These are phyloP conservation scores for Arenaria interpres DNA, from an alignment of 2,113 vertebrate species.

Conservation along the genomic window DNA sequence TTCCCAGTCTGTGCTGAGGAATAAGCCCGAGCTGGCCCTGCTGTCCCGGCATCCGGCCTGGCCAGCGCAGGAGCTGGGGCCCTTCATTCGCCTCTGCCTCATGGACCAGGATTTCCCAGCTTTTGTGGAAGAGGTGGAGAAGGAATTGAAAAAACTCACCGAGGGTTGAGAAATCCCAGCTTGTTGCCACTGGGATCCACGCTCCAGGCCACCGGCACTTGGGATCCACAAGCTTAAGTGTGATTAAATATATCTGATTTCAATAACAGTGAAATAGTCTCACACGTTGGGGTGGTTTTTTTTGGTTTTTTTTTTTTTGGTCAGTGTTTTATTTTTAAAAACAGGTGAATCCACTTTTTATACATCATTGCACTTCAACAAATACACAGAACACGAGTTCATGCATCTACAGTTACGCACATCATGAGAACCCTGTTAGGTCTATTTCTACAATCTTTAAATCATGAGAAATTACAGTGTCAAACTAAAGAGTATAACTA, in stretches of 20 bases:
- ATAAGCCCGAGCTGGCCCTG: conserved; percentile 57
- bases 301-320: conserved; percentile 6
- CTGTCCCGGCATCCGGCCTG: conserved; percentile 52
- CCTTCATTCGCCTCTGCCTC: conserved; percentile 85
- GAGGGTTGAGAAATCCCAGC: conserved; percentile 64
- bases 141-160: conserved; percentile 79
- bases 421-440: conserved; percentile 81
- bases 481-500: conserved; percentile 88
- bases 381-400: conserved; percentile 91
- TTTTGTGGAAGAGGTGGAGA: conserved; percentile 89
- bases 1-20: conserved; percentile 78
- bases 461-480: conserved; percentile 84
- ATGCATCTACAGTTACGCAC: conserved; percentile 94
- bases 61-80: conserved; percentile 71
- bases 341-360: conserved; percentile 91
- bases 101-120: conserved; percentile 88
- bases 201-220: not conserved
- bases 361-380: conserved; percentile 93
- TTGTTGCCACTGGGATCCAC: not conserved
- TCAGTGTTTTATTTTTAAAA: conserved; percentile 94
- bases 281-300: not conserved
- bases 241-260: not conserved
- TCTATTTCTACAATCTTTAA: conserved; percentile 83
- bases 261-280: not conserved
- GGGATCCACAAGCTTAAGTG: not conserved